These are phyloP conservation scores for Rhea americana DNA, from an alignment of 2,113 vertebrate species.

Conservation along the genomic window DNA sequence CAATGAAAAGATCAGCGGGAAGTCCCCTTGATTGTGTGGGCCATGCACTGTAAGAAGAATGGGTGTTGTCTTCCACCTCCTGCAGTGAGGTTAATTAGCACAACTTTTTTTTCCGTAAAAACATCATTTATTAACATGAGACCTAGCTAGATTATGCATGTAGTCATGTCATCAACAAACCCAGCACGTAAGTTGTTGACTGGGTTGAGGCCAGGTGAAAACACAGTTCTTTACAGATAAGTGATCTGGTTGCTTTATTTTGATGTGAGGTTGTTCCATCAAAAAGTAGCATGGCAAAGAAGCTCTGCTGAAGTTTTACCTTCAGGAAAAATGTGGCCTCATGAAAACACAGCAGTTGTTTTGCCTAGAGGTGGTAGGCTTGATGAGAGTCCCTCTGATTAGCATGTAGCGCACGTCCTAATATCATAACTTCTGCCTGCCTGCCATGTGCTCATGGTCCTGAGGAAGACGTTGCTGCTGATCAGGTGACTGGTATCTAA, in stretches of 20 bases:
- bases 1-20: background rate
- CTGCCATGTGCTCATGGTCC: background rate
- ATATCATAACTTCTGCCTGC: background rate
- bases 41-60: background rate
- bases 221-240: slow-evolving; percentile 1
- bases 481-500: background rate
- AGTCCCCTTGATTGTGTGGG: background rate
- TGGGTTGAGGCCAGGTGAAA: background rate
- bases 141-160: background rate
- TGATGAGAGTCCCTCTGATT: slow-evolving; percentile 27
- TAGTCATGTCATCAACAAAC: background rate
- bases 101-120: background rate
- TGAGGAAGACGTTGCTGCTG: background rate
- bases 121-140: background rate
- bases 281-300: background rate
- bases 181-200: background rate
- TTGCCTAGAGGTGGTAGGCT: slow-evolving; percentile 25
- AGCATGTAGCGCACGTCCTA: background rate
- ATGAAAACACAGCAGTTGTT: slow-evolving; percentile 32
- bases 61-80: background rate
- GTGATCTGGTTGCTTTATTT: background rate
- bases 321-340: background rate
- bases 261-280: slow-evolving; percentile 14
- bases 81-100: background rate
- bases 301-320: background rate